Conservation (phyloP, 2,797 vertebrate species). For the Austrolebias charrua region DNA sequence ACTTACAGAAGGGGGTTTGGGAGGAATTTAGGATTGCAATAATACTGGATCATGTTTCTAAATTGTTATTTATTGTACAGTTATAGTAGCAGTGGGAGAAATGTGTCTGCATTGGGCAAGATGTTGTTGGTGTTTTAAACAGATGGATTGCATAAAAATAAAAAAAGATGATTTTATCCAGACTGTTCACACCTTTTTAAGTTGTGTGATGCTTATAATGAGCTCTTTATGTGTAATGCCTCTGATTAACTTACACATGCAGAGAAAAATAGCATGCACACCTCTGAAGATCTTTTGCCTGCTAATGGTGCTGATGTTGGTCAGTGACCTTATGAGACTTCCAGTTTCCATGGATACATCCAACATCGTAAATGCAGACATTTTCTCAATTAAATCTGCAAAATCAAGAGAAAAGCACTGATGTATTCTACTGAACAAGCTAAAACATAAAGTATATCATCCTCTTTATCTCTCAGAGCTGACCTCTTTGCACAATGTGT, state of each 20-base stretch:
- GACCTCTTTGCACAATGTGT: constrained; percentile 11
- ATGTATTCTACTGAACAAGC: no score
- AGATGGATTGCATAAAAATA: no score
- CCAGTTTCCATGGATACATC: constrained; percentile 13
- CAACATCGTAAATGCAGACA: background rate
- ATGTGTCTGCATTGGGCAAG: constrained; percentile 13
- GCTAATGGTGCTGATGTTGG: background rate
- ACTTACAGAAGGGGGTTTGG: constrained; percentile 27
- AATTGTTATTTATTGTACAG: constrained; percentile 32
- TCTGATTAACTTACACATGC: background rate
- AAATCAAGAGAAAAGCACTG: background rate
- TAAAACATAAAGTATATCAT: background rate
- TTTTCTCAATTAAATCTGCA: constrained; percentile 1
- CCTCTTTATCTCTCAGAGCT: background rate
- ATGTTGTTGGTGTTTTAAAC: constrained; percentile 3
- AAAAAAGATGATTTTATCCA: background rate
- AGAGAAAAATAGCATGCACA: background rate
- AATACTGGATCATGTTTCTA: constrained; percentile 42
- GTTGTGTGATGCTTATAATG: background rate
- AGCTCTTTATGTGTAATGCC: background rate
- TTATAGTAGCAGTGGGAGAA: constrained; percentile 25
- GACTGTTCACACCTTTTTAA: background rate
- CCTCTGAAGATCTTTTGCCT: background rate
- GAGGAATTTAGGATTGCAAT: constrained; percentile 29
- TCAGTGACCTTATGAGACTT: constrained; percentile 1